Evolutionary conservation across 2,113 vertebrate genomes (phyloP).

Genomic region (Mungos mungo): DNA sequence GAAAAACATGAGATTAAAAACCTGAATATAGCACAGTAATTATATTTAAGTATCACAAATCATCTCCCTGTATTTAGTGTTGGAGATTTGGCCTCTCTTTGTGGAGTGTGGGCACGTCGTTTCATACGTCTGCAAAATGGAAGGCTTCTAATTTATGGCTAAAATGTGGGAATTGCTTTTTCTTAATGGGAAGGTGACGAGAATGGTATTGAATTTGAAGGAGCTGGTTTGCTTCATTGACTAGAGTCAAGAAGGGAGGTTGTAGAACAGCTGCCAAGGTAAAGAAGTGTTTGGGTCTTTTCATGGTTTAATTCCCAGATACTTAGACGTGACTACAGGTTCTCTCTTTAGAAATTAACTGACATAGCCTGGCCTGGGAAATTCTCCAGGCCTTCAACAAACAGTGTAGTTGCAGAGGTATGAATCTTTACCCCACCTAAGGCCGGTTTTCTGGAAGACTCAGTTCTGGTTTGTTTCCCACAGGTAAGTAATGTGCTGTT

Average conservation of each 20-base stretch:
- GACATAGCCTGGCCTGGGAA: neutral
- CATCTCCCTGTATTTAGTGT: constrained; percentile 63
- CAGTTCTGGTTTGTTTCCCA: neutral
- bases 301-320: constrained; percentile 22
- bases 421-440: neutral
- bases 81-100: constrained; percentile 55
- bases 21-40: constrained; percentile 60
- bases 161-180: constrained; percentile 58
- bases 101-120: neutral
- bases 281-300: constrained; percentile 54
- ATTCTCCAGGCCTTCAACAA: neutral
- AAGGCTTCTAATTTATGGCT: constrained; percentile 60
- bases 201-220: constrained; percentile 62
- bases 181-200: constrained; percentile 51
- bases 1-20: constrained; percentile 71
- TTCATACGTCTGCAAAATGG: constrained; percentile 41
- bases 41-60: constrained; percentile 70
- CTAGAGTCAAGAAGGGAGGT: constrained; percentile 32
- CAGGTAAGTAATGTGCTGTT: neutral
- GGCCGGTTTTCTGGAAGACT: neutral
- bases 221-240: constrained; percentile 59
- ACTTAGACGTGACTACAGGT: neutral
- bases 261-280: constrained; percentile 41
- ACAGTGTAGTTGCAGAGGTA: neutral
- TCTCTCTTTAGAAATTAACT: neutral